phyloP scores from a whole-genome alignment of 1,140 invertebrate genomes.

The Drosophila mojavensis region DNA sequence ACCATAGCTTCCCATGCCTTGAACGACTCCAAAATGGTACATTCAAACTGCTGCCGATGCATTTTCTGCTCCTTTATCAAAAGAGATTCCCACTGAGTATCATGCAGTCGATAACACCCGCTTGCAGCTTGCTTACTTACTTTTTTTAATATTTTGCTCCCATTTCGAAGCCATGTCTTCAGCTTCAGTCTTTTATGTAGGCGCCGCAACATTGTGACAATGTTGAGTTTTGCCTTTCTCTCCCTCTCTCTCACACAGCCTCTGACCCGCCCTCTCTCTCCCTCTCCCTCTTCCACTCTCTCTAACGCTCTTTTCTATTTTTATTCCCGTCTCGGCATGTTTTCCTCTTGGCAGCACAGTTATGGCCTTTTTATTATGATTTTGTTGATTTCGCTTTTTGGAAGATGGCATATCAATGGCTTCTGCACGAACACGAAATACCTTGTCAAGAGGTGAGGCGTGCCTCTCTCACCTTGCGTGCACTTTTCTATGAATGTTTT shows the following conservation, averaged over 20 bases:
- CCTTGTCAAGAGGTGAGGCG: not conserved
- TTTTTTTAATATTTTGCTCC: not conserved
- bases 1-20: no score
- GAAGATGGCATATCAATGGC: constrained; percentile 5
- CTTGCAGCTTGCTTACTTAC: no score
- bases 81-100: no score
- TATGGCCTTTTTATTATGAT: constrained; percentile 74
- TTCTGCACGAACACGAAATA: not conserved
- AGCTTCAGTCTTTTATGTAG: constrained; percentile 1
- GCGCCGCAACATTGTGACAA: constrained; percentile 35
- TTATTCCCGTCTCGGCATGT: constrained; percentile 5
- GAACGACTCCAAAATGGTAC: no score
- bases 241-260: constrained; percentile 10
- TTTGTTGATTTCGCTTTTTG: constrained; percentile 76
- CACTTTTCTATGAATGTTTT: no score
- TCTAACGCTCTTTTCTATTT: not conserved
- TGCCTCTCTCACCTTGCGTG: not conserved
- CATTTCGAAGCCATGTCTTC: constrained; percentile 12
- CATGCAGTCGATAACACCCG: no score
- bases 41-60: no score
- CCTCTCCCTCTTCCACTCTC: constrained; percentile 5
- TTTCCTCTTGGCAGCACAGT: constrained; percentile 57
- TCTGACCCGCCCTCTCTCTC: constrained; percentile 12
- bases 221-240: constrained; percentile 21
- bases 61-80: no score